A percentile compares a stretch with the other conserved stretches of the same genome.
phyloP scores from a whole-genome alignment of 2,797 vertebrate genomes.

The Pygocentrus nattereri region DNA sequence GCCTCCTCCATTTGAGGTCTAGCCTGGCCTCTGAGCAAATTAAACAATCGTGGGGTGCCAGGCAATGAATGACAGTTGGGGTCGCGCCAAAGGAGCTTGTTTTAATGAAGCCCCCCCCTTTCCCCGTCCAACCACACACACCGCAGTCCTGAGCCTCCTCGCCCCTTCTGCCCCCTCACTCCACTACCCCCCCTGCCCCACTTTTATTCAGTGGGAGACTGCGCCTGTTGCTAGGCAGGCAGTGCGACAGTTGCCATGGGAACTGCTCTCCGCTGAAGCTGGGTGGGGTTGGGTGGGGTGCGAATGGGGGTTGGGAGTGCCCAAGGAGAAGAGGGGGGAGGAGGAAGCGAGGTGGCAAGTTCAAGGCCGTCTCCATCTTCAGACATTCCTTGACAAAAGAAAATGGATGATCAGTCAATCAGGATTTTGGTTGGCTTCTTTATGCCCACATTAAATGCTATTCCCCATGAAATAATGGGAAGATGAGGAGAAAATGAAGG shows the following conservation, averaged over 20 bases:
- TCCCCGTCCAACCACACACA: constrained; percentile 48
- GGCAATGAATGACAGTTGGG: background rate
- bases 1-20: constrained; percentile 5
- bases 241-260: constrained; percentile 82
- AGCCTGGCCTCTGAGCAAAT: constrained; percentile 14
- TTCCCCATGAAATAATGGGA: background rate
- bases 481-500: background rate
- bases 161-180: constrained; percentile 44
- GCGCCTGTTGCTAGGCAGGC: constrained; percentile 84
- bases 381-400: constrained; percentile 20
- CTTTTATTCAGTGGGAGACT: constrained; percentile 69
- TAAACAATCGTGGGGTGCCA: constrained; percentile 1
- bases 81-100: constrained; percentile 15
- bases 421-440: background rate
- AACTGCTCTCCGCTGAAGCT: constrained; percentile 78
- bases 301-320: constrained; percentile 61
- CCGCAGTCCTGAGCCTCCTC: constrained; percentile 48
- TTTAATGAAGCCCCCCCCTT: constrained; percentile 57
- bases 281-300: constrained; percentile 65
- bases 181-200: constrained; percentile 53
- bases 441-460: background rate
- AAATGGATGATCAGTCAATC: background rate
- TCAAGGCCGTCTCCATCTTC: constrained; percentile 66
- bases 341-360: constrained; percentile 67
- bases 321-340: constrained; percentile 64